Conservation (phyloP, 1,140 invertebrate genomes). For the Calosoma granatense region DNA sequence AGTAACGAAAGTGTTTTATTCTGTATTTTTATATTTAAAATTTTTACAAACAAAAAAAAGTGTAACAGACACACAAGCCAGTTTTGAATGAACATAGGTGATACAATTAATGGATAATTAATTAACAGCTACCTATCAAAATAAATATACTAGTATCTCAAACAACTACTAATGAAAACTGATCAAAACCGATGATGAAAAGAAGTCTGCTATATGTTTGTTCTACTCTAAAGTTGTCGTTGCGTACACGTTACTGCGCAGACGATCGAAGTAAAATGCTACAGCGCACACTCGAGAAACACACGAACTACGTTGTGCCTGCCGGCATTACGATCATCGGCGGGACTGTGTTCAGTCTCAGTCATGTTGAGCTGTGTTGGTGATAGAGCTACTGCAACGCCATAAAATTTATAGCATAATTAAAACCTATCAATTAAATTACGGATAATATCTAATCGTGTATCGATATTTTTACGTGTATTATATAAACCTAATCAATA, state of each 20-base stretch:
- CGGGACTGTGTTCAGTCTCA: not conserved
- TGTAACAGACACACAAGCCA: too few species aligned
- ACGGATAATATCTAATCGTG: not conserved
- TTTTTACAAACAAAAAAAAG: too few species aligned
- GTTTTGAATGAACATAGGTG: too few species aligned
- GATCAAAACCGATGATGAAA: too few species aligned
- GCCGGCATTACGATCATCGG: constrained; percentile 2
- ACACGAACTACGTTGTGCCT: not conserved
- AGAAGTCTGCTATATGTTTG: not conserved
- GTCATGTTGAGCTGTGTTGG: not conserved
- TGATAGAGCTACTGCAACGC: not conserved
- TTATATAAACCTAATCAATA: not conserved
- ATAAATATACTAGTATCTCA: too few species aligned
- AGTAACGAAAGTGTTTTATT: too few species aligned
- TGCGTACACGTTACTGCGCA: not conserved
- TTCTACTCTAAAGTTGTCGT: not conserved
- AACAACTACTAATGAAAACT: too few species aligned
- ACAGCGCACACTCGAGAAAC: not conserved
- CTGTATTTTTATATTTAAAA: too few species aligned
- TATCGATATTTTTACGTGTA: not conserved
- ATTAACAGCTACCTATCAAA: not conserved
- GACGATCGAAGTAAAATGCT: not conserved
- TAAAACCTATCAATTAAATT: not conserved
- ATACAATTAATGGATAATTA: not conserved
- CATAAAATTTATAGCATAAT: not conserved